A percentile compares a stretch with the other conserved stretches of the same genome.
These are phyloP conservation scores for Eurypyga helias DNA, from an alignment of 2,113 vertebrate species.

Conservation along the genomic window DNA sequence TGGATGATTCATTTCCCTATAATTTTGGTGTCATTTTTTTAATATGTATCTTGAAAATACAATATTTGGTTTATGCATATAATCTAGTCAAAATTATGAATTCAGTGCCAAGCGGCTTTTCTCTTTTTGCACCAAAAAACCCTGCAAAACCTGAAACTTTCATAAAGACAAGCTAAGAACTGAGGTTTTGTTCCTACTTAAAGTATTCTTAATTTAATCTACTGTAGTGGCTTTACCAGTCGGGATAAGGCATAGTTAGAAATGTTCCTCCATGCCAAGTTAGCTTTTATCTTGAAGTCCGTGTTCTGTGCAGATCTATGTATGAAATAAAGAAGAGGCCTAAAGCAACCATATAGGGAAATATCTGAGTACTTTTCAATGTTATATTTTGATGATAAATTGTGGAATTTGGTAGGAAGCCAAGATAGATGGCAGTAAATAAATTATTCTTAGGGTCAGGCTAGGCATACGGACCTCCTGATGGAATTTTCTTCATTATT, in stretches of 20 bases:
- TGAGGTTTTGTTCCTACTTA: not conserved
- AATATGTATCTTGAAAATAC: not conserved
- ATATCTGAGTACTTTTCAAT: not conserved
- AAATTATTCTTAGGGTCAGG: not conserved
- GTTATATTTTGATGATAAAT: not conserved
- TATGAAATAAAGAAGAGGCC: not conserved
- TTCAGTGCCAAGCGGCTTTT: not conserved
- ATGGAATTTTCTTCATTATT: not conserved
- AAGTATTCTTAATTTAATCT: not conserved
- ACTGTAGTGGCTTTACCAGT: not conserved
- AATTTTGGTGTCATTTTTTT: not conserved
- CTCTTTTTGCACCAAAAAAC: not conserved
- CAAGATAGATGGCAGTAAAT: not conserved
- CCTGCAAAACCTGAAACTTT: not conserved
- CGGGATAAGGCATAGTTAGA: not conserved
- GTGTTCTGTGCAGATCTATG: not conserved
- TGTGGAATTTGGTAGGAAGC: not conserved
- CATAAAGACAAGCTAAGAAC: not conserved
- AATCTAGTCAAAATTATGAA: not conserved
- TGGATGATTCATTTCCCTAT: not conserved
- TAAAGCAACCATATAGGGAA: not conserved
- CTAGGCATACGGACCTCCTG: not conserved
- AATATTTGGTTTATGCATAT: not conserved
- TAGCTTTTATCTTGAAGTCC: conserved; percentile 10
- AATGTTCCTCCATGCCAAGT: not conserved